Conservation (phyloP, 2,888 invertebrate species). For the Cryptocephalus moraei region DNA sequence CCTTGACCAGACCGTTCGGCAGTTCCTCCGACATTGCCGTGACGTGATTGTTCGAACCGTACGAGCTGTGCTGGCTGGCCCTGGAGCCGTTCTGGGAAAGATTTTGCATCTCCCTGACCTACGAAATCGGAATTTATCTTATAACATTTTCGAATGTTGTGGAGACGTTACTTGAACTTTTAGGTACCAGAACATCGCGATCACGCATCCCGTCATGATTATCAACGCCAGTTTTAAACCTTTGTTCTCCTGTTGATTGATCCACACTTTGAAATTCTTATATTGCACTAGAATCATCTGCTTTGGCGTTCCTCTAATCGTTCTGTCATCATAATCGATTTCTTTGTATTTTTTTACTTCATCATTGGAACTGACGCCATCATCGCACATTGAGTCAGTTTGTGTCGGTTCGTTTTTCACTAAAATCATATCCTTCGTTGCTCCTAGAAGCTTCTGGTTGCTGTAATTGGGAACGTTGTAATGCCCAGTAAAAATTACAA, state of each 20-base stretch:
- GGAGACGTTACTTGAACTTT: slow-evolving; percentile 50
- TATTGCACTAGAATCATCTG: slow-evolving; percentile 7
- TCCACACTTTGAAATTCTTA: slow-evolving; percentile 44
- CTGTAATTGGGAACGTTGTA: slow-evolving; percentile 58
- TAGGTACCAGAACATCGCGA: slow-evolving; percentile 67
- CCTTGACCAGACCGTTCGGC: slow-evolving; percentile 54
- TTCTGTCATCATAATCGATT: neutral
- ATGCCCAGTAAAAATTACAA: slow-evolving; percentile 48
- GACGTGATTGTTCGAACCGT: slow-evolving; percentile 31
- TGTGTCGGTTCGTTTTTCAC: slow-evolving; percentile 24
- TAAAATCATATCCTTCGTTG: slow-evolving; percentile 23
- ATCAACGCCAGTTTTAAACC: slow-evolving; percentile 59
- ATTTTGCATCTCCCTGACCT: slow-evolving; percentile 58
- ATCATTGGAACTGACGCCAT: neutral
- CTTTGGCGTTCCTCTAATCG: neutral
- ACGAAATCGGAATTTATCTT: slow-evolving; percentile 1
- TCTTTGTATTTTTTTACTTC: neutral
- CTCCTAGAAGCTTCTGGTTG: slow-evolving; percentile 30
- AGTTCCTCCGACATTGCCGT: slow-evolving; percentile 51
- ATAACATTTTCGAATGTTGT: neutral
- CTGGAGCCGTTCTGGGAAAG: slow-evolving; percentile 45
- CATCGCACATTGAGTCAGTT: slow-evolving; percentile 16
- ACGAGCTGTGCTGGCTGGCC: slow-evolving; percentile 35
- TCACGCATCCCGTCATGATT: slow-evolving; percentile 55
- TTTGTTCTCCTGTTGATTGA: slow-evolving; percentile 68